Evolutionary conservation across 2,113 vertebrate species (phyloP), one percentile per base, ranked within the genome.

Genomic region (Percopsis transmontana): DNA sequence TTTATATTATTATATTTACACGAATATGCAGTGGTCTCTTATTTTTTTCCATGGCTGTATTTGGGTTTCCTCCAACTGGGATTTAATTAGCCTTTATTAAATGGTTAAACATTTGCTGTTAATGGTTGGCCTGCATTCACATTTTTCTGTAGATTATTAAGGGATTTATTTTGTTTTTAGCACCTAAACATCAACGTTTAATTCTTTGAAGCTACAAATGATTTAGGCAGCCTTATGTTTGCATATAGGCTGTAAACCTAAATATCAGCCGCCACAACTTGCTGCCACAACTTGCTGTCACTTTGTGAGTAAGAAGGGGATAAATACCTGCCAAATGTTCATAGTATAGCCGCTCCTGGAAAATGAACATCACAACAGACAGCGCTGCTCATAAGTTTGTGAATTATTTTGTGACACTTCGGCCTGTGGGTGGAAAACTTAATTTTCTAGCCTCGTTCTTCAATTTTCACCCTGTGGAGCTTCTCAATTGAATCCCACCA

Each of bases 401-500:
- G 19, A 78, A 66, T 68, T 59, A 63, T 11, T 52, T 16, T 75
- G 62, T 40, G 27, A 33, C 8, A 45, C 66, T 70, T 5, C 11
- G 60, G 62, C 51, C 2, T 24, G 20, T 14, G 21, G 50, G 41
- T 71, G 59, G 23, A 77, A 80, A 81, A 88, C 85, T 69, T 72
- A 61, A 81, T 83, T 85, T 83, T 78, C 66, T 66, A 62, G 56
- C 38, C 24, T 51, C 11, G n/a, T 58, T 48, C 23, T 39, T 11
- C 44, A 70, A 24, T 66, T 19, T 24, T 47, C 16, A 48, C 41
- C 64, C 11, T 39, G 67, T 66, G 11, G 27, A 53, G 27, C 39
- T 66, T 68, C 20, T 73, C 42, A 2, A 12, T 72, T 61, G 62
- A 9, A 59, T 83, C 21, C 23, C 24, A 6, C 15, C 39, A 5